phyloP scores from a whole-genome alignment of 37 sponge, comb jelly and placozoan species.

The Cladorhizidae sp. region DNA sequence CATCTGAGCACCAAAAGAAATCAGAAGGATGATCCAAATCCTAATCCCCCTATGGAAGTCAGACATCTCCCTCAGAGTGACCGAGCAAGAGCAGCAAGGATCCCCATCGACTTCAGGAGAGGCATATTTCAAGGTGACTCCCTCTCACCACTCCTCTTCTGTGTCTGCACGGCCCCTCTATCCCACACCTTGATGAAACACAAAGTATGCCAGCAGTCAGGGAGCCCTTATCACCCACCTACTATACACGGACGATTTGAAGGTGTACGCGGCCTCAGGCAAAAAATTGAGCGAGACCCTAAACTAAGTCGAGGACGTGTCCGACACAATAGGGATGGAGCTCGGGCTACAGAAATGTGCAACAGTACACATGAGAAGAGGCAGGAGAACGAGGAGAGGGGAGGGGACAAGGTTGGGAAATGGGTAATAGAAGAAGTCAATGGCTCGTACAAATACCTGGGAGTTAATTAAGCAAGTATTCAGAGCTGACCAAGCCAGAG shows the following conservation, averaged over 20 bases:
- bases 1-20: not conserved
- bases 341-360: constrained; percentile 37
- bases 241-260: constrained; percentile 1
- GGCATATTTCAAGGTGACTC: constrained; percentile 52
- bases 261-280: not conserved
- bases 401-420: not conserved
- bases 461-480: constrained; percentile 24
- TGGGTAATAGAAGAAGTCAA: not conserved
- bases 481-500: not conserved
- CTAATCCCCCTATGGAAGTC: not conserved
- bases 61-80: not conserved
- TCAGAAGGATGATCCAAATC: not conserved
- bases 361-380: constrained; percentile 14
- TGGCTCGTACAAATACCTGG: constrained; percentile 31
- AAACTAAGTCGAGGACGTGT: not conserved
- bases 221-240: not conserved
- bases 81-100: not conserved
- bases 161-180: not conserved
- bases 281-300: not conserved
- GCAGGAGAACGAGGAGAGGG: not conserved
- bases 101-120: not conserved
- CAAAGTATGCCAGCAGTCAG: no score
- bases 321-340: constrained; percentile 32
- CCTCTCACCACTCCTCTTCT: constrained; percentile 35
- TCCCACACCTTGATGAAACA: not conserved